Evolutionary conservation across 2,888 invertebrate genomes (phyloP), one percentile per base, ranked within the genome.

Genomic region (Papilio elwesi): DNA sequence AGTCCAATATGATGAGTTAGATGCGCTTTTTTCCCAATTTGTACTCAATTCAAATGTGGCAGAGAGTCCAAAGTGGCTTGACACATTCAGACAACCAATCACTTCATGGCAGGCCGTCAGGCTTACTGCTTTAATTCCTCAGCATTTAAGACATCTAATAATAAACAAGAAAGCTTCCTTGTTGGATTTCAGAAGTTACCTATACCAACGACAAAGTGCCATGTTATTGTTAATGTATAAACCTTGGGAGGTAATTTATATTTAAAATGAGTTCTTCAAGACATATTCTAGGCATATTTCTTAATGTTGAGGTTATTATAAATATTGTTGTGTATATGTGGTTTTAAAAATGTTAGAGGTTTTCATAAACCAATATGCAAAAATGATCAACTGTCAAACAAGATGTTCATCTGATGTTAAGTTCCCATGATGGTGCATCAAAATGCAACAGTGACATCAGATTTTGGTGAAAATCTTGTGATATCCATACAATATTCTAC

Each of bases 1-100:
- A 78, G 97, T 99, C 71, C 99, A 99, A 85, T 99, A 99, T 87
- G 99, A 99, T 87, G 99, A 99, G 91, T 94, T 99, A 83, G 99
- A 99, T 93, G 99, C 98, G 67, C 95, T 99, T 79, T 98, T 99
- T 89, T 98, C 98, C 2, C 99, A 99, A 93, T 99, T 98, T 92
- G 97, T 99, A 71, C 96, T 98, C 78, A 98, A 98, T 92, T 97
- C 98, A n/a, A 97, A 97, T 83, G 95, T 97, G 77, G 97, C 97
- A 75, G 98, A 97, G 82, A 96, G 96, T 83, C 97, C 98, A 71
- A 95, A 95, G 74, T 99, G 98, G 98, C 92, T 99, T 78, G 95
- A 95, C 74, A 95, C 96, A 52, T 98, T 98, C 85, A 96, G 96
- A 84, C 95, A 95, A 78, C 96, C 97, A 0, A 95, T 98, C 64